Conservation (phyloP, 2,113 vertebrate genomes). For the Balaeniceps rex region DNA sequence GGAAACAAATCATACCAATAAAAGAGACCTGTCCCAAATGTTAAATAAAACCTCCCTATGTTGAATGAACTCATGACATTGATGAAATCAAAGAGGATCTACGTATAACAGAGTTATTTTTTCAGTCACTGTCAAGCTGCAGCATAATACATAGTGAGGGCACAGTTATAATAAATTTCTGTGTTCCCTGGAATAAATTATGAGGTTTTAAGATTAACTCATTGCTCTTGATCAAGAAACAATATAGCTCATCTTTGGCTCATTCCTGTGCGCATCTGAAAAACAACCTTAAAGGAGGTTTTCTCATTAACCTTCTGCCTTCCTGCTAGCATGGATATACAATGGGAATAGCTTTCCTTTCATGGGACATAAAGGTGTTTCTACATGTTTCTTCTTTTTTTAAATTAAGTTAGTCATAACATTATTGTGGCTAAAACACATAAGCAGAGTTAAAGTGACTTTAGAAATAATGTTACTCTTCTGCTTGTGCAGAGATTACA, state of each 20-base stretch:
- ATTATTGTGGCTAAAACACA: not conserved
- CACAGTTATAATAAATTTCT: not conserved
- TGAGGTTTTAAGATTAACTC: not conserved
- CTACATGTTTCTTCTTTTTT: not conserved
- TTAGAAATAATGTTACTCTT: not conserved
- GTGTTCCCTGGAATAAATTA: not conserved
- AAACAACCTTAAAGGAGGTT: not conserved
- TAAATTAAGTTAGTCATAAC: not conserved
- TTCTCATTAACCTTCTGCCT: not conserved
- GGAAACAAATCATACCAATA: not conserved
- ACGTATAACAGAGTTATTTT: not conserved
- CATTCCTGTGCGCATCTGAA: not conserved
- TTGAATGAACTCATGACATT: not conserved
- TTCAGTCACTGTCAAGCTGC: not conserved
- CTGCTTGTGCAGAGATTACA: not conserved
- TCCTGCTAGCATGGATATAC: not conserved
- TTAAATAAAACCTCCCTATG: rapidly evolving
- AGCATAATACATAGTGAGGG: not conserved
- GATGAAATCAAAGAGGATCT: not conserved
- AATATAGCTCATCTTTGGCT: not conserved
- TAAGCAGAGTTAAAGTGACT: not conserved
- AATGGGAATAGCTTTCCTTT: not conserved
- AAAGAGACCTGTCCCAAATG: not conserved
- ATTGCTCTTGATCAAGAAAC: not conserved
- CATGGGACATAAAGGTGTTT: not conserved